Conservation (phyloP, 2,113 vertebrate genomes). For the Cyanoderma ruficeps region DNA sequence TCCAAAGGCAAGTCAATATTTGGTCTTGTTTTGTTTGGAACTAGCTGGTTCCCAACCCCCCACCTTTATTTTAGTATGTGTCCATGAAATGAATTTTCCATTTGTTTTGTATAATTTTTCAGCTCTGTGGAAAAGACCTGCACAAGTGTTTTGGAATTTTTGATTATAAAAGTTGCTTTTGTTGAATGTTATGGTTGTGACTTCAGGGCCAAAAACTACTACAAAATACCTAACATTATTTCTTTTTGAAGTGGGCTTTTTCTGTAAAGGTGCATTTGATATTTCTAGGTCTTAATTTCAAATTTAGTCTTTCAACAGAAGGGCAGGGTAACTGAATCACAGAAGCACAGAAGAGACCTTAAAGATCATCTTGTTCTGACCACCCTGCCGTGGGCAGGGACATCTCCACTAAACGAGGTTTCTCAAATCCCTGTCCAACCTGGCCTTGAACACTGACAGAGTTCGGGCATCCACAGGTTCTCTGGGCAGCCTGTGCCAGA, state of each 20-base stretch:
- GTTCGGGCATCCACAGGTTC: background rate
- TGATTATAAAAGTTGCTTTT: background rate
- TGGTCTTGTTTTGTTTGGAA: background rate
- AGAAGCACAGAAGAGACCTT: background rate
- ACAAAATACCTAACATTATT: background rate
- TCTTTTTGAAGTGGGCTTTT: background rate
- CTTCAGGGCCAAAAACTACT: background rate
- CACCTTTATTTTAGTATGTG: slow-evolving; percentile 36
- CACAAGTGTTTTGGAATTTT: background rate
- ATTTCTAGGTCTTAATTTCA: background rate
- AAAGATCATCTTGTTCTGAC: background rate
- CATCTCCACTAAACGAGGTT: background rate
- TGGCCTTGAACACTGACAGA: background rate
- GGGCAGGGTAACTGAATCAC: background rate
- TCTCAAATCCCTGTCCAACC: background rate
- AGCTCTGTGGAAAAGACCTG: background rate
- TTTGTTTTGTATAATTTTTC: slow-evolving; percentile 21
- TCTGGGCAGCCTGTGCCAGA: background rate
- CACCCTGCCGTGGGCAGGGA: background rate
- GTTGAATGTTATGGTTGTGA: background rate
- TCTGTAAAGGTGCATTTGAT: background rate
- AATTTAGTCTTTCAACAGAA: background rate
- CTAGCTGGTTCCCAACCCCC: background rate
- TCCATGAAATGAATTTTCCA: slow-evolving; percentile 37
- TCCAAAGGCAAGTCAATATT: slow-evolving; percentile 3